Evolutionary conservation across 2,797 vertebrate species (phyloP).

Genomic region (Sebastes matsubarae): DNA sequence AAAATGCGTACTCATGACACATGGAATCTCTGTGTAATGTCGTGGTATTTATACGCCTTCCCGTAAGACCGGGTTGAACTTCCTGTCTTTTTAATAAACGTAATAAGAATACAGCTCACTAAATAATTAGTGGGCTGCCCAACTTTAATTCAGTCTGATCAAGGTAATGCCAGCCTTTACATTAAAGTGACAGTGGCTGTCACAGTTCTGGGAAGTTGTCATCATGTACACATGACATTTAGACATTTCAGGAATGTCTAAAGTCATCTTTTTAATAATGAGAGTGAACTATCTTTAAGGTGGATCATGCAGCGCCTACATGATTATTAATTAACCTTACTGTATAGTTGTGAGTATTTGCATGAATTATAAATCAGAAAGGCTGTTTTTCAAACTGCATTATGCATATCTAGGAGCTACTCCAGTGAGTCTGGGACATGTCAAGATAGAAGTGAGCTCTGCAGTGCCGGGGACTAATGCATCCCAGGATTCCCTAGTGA

Average conservation of each 20-base stretch:
- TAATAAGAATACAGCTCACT: background rate
- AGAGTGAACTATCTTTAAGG: background rate
- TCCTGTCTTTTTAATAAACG: background rate
- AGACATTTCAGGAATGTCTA: background rate
- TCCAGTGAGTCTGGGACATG: slow-evolving; percentile 56
- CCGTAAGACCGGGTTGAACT: too few relatives aligned
- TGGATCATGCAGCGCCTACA: background rate
- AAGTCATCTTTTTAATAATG: background rate
- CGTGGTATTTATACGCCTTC: too few relatives aligned
- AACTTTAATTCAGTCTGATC: background rate
- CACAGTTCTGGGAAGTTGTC: background rate
- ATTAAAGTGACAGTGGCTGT: background rate
- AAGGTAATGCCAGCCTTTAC: background rate
- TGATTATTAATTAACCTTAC: slow-evolving; percentile 6
- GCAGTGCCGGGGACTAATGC: slow-evolving; percentile 32
- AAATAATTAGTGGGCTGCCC: background rate
- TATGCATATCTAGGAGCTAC: slow-evolving; percentile 52
- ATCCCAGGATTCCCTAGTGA: slow-evolving; percentile 54
- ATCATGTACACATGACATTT: background rate
- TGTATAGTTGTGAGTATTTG: slow-evolving; percentile 7
- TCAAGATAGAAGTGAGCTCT: slow-evolving; percentile 62
- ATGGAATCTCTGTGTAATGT: too few relatives aligned
- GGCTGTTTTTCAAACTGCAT: slow-evolving; percentile 25
- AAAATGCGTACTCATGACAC: too few relatives aligned
- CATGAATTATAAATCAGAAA: slow-evolving; percentile 16